Base-by-base conservation (phyloP, 1,140 invertebrate genomes). In the Heliconius eleuchia region DNA sequence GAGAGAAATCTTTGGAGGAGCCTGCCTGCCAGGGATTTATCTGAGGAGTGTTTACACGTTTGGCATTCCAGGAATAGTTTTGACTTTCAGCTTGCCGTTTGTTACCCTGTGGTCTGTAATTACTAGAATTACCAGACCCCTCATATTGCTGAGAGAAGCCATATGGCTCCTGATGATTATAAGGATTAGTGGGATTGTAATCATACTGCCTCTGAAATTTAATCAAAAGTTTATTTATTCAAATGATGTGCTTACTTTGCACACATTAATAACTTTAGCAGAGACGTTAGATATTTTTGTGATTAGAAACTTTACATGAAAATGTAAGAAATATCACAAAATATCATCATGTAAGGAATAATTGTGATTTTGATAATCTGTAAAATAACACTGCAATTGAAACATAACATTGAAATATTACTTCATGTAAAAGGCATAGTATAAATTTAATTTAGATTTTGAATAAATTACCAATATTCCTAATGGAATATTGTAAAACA, bases 191-290 rank as follows among this genome's bases (percentile, higher is more conserved):
- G 46, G 82, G 76, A 37, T 82, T 52, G 78, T 80, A 80, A 71
- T 82, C 79, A 83, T 83, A 84, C 82, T 84, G 83, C 82, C 86
- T 88, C 88, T 89, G 88, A 89, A 89, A 89, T 81, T 85, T 50
- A 84, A 88, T 84, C 78, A 70, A 60, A 80, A 78, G 79, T 72
- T 71, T 39, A 60, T 80, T 80, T 76, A 34, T 70, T 77, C 30
- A 70, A 71, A 70, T 60, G 37, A 42, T n/a, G 71, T 72, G 37
- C 23, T 30, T 9, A 30, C 11, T 13, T 30, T 27, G 27, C 60
- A 16, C 27, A 55, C 13, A 46, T 46, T 11, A 16, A 46, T 66
- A 8, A 66, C 27, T 66, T 66, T 74, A 66, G 3, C 34, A 37
- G 27, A 71, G 73, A 76, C 71, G 39, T 77, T 52, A 73, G 70